Evolutionary conservation across 2,113 vertebrate species (phyloP).

Genomic region (Gallinago undulata): DNA sequence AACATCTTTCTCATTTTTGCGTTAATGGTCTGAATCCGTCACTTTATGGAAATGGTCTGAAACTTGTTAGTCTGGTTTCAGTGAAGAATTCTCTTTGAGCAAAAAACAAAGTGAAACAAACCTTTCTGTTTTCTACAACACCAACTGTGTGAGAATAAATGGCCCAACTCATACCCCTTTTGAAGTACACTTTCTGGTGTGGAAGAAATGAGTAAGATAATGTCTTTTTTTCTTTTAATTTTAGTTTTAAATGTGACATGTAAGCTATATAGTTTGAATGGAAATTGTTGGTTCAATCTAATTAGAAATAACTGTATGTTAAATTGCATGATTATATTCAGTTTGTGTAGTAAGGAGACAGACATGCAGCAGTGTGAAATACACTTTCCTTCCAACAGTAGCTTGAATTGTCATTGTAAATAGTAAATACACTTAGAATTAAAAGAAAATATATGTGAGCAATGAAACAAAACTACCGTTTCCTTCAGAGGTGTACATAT

Average conservation of each 20-base stretch:
- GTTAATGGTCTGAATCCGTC: background rate
- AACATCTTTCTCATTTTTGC: background rate
- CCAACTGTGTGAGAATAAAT: background rate
- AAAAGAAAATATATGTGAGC: background rate
- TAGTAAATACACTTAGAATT: background rate
- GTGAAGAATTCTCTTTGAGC: background rate
- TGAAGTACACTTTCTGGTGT: background rate
- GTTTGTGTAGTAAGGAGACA: background rate
- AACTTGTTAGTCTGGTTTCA: background rate
- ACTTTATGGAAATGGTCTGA: background rate
- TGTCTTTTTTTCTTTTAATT: background rate
- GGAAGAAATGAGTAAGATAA: constrained; percentile 25
- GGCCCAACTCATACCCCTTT: background rate
- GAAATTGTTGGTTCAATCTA: background rate
- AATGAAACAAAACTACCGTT: background rate
- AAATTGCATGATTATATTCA: background rate
- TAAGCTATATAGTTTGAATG: background rate
- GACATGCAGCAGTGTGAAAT: background rate
- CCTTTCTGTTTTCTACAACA: background rate
- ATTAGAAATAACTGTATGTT: background rate
- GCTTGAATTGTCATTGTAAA: background rate
- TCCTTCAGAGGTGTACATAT: background rate
- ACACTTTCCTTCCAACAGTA: background rate
- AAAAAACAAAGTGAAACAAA: background rate
- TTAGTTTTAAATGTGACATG: background rate